Evolutionary conservation across 2,113 vertebrate species (phyloP).

Genomic region (Malurus alboscapulatus): DNA sequence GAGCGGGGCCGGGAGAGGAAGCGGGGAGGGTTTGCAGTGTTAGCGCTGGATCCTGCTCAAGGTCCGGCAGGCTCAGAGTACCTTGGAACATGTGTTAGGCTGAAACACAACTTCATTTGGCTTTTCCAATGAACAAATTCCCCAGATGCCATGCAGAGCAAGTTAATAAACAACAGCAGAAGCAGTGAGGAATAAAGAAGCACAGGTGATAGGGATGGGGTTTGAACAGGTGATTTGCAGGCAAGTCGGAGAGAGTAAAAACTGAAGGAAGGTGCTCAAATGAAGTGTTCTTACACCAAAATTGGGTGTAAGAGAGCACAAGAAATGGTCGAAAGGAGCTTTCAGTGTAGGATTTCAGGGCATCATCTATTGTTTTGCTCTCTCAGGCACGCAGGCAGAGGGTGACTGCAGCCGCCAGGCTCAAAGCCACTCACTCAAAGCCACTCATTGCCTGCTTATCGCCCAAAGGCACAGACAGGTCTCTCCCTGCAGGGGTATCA

Average conservation of each 20-base stretch:
- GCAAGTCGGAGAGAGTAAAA: not conserved
- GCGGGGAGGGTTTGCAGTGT: constrained; percentile 4
- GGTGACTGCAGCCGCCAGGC: not conserved
- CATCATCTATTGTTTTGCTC: not conserved
- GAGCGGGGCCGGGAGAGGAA: not conserved
- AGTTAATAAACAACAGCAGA: constrained; percentile 31
- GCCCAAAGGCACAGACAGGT: not conserved
- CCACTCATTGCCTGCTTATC: not conserved
- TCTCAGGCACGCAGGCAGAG: accelerated
- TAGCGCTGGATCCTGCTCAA: not conserved
- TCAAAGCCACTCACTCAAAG: not conserved
- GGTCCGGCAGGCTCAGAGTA: not conserved
- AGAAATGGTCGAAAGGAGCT: not conserved
- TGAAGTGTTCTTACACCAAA: not conserved
- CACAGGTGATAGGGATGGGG: not conserved
- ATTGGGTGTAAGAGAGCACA: not conserved
- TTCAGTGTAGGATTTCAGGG: not conserved
- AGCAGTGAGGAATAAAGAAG: constrained; percentile 5
- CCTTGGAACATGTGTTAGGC: not conserved
- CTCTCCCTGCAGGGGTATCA: not conserved
- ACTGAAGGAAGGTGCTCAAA: not conserved
- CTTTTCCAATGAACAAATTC: constrained; percentile 18
- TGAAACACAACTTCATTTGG: not conserved
- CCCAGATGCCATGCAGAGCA: not conserved
- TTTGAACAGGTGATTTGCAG: not conserved